A percentile compares a stretch with the other conserved stretches of the same genome.
These are phyloP conservation scores for Kradibia gibbosae DNA, from an alignment of 1,140 invertebrate genomes.

Conservation along the genomic window DNA sequence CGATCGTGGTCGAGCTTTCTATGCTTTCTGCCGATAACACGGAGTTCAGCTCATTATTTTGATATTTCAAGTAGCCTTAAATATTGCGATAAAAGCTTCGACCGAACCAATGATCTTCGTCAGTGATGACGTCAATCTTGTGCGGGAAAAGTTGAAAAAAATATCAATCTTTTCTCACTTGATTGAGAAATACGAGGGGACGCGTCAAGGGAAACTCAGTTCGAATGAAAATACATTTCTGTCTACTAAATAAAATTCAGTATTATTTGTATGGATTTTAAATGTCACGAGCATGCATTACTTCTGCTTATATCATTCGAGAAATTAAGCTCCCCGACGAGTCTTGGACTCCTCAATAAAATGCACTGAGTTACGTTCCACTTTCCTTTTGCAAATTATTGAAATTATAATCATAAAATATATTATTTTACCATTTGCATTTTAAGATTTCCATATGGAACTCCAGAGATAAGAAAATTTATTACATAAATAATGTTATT, in stretches of 20 bases:
- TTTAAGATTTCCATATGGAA: neutral
- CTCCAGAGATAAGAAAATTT: neutral
- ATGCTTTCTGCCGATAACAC: too few relatives aligned
- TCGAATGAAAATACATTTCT: neutral
- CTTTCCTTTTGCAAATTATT: neutral
- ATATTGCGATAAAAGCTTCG: too few relatives aligned
- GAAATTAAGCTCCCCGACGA: neutral
- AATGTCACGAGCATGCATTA: neutral
- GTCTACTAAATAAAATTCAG: neutral
- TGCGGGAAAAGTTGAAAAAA: too few relatives aligned
- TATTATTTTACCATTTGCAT: neutral
- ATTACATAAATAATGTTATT: neutral
- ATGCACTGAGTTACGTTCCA: neutral
- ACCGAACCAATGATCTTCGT: too few relatives aligned
- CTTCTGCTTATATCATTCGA: neutral
- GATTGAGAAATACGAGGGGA: too few relatives aligned
- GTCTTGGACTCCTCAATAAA: neutral
- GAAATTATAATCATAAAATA: neutral
- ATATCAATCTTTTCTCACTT: too few relatives aligned
- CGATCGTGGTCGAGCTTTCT: too few relatives aligned
- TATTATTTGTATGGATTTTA: neutral
- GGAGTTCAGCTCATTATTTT: too few relatives aligned
- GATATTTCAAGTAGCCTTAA: too few relatives aligned
- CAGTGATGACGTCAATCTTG: too few relatives aligned
- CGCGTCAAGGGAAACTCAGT: neutral